Conservation (phyloP, 2,113 vertebrate genomes). For the Anoura caudifer region DNA sequence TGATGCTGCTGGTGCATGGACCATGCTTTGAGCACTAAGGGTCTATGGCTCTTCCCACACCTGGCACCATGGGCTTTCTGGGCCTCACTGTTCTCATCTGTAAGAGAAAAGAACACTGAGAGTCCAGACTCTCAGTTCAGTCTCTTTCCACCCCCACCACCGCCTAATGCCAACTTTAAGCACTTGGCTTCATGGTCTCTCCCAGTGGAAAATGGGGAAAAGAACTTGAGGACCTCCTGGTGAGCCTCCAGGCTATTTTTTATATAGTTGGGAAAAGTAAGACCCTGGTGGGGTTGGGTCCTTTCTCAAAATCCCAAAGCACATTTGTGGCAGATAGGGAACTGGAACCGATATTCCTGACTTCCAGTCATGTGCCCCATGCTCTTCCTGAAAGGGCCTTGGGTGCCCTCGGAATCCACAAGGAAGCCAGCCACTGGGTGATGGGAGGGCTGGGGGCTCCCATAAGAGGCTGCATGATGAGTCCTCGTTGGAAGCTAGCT, state of each 20-base stretch:
- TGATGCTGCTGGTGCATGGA: rapidly evolving
- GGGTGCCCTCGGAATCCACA: neutral
- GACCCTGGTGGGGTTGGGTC: neutral
- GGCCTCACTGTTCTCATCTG: neutral
- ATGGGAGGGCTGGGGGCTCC: neutral
- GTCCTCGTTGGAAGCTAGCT: neutral
- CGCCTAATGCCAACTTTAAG: neutral
- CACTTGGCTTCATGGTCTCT: neutral
- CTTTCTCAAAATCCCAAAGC: neutral
- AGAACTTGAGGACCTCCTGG: neutral
- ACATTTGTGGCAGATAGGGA: neutral
- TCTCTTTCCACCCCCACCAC: neutral
- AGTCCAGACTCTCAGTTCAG: neutral
- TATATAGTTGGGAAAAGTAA: neutral
- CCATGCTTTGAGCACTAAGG: neutral
- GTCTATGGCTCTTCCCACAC: neutral
- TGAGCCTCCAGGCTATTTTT: neutral
- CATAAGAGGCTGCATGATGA: too few relatives aligned
- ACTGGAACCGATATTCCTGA: neutral
- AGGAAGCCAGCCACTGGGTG: neutral
- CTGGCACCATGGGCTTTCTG: neutral
- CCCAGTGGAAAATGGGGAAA: neutral
- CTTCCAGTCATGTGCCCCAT: neutral
- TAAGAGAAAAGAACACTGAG: neutral
- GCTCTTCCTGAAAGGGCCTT: neutral